These are phyloP conservation scores for Entomyzon cyanotis DNA, from an alignment of 2,113 vertebrate species.

Conservation along the genomic window DNA sequence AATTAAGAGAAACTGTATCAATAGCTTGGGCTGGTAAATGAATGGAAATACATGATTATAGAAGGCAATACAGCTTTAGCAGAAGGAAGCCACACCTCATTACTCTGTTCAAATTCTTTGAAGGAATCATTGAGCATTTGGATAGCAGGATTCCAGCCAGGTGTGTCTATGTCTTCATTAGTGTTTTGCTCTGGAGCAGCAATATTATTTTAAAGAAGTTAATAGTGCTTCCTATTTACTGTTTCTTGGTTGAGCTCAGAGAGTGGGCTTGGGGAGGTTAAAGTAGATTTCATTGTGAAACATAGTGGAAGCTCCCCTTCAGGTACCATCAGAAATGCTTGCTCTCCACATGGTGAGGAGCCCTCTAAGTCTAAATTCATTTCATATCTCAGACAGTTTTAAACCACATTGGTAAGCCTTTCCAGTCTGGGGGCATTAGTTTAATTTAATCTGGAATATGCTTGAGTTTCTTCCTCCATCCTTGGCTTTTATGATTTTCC, in stretches of 20 bases:
- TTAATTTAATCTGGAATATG: background rate
- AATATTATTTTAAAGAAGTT: background rate
- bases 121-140: background rate
- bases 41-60: background rate
- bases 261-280: background rate
- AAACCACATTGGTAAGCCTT: background rate
- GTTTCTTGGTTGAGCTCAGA: background rate
- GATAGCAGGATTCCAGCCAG: background rate
- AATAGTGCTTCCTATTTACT: background rate
- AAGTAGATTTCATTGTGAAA: background rate
- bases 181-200: background rate
- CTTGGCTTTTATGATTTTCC: background rate
- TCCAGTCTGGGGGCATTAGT: background rate
- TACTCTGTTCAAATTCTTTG: background rate
- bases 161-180: background rate
- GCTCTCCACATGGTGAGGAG: background rate
- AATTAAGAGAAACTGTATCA: background rate
- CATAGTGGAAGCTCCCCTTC: background rate
- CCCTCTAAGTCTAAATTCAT: background rate
- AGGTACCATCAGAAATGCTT: background rate
- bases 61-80: background rate
- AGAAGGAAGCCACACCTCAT: background rate
- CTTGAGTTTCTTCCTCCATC: background rate
- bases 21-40: background rate
- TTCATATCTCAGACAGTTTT: background rate